phyloP scores from a whole-genome alignment of 2,113 vertebrate species.

The Thryonomys swinderianus region DNA sequence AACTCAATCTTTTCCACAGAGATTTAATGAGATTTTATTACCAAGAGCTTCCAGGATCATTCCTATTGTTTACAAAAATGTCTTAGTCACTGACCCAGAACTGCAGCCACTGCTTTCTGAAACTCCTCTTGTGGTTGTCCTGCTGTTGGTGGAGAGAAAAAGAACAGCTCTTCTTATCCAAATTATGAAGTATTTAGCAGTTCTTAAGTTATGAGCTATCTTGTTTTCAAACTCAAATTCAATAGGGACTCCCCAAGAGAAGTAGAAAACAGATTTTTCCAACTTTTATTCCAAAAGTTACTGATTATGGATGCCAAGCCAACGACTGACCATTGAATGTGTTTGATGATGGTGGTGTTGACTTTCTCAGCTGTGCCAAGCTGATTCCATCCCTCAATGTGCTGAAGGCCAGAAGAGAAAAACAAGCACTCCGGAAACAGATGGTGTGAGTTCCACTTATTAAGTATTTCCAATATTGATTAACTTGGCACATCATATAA shows the following conservation, averaged over 20 bases:
- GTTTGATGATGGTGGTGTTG: background rate
- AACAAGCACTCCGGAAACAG: background rate
- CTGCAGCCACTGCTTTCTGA: background rate
- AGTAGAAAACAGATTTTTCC: background rate
- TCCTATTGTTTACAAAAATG: background rate
- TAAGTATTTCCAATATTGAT: background rate
- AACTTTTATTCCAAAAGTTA: background rate
- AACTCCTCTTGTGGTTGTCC: background rate
- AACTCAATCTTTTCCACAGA: background rate
- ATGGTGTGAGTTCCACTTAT: background rate
- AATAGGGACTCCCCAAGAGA: slow-evolving; percentile 3
- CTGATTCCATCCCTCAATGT: background rate
- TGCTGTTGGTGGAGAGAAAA: background rate
- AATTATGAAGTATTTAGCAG: background rate
- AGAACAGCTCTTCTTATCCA: background rate
- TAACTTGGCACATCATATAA: background rate
- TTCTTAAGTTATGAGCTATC: background rate
- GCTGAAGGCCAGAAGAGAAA: background rate
- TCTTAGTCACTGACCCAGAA: background rate
- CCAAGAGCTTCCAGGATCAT: background rate
- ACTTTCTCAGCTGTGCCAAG: background rate
- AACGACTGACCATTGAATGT: background rate
- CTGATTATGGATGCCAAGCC: background rate
- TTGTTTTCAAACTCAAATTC: slow-evolving; percentile 37
- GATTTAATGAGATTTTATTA: background rate